Base-by-base conservation (phyloP, 2,113 vertebrate species). In the Cheirogaleus medius region DNA sequence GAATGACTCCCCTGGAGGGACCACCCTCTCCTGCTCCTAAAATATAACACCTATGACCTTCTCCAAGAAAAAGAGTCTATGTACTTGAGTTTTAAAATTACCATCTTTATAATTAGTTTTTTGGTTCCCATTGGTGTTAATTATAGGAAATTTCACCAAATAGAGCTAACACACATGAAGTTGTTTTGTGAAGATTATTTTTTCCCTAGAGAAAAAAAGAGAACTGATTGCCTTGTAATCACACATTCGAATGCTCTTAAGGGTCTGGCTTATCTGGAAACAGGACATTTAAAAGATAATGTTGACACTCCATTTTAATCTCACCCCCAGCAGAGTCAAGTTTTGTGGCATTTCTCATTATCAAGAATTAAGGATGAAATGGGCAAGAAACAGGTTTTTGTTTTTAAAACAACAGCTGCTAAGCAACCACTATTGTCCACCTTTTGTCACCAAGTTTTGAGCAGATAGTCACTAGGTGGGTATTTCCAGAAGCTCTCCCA, bases 211-310 rank as follows among this genome's bases (percentile, higher is more conserved):
- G 10, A 14, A 60, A 68, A 71, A 69, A 42, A 42, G 47, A 78
- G 84, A 80, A 78, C 11, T 1, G 39, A 63, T 3, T 25, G 34
- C n/a, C 21, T 44, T 56, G 1, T 81, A 56, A 87, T 94, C 92
- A 63, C 76, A 47, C 49, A 44, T 52, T 44, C 78, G 29, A 49
- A 21, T 90, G 47, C 44, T 84, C 56, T 96, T 89, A 91, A 86
- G 73, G 63, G 77, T 63, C 91, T 92, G 69, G 52, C 12, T 97
- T 95, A 96, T 96, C 91, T 82, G 49, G 77, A 91, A 68, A 71
- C 14, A 96, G 78, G 69, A 91, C 66, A 85, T 63, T 90, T 58
- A 66, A 76, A 88, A 97, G 95, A 96, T 97, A 93, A 93, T 25
- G 25, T 44, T 56, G 82, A 86, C 94, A 52, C 77, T 92, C 73